A percentile compares a stretch with the other conserved stretches of the same genome.
These are phyloP conservation scores for Stratiomys singularior DNA, from an alignment of 2,888 invertebrate species.

Conservation along the genomic window DNA sequence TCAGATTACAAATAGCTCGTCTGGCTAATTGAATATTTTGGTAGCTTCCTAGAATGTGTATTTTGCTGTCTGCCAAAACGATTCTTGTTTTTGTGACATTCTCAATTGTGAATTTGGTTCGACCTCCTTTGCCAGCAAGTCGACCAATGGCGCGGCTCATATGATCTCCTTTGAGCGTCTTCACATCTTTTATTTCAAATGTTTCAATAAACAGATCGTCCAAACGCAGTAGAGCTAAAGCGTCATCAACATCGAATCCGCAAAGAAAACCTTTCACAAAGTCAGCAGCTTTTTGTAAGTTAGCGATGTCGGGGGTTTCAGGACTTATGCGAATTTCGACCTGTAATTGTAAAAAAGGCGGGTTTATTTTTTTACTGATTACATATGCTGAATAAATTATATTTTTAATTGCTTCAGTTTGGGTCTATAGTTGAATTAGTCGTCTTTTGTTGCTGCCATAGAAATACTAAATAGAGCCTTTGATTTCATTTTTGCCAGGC, in stretches of 20 bases:
- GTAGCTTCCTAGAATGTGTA: slow-evolving; percentile 96
- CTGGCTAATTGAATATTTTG: slow-evolving; percentile 96
- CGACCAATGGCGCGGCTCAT: slow-evolving; percentile 94
- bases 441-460: too few relatives aligned
- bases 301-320: slow-evolving; percentile 80
- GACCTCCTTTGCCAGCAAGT: slow-evolving; percentile 95
- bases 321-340: slow-evolving; percentile 65
- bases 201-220: slow-evolving; percentile 98
- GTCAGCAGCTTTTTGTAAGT: slow-evolving; percentile 97
- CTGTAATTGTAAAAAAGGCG: slow-evolving; percentile 26
- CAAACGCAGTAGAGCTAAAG: slow-evolving; percentile 89
- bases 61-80: slow-evolving; percentile 94
- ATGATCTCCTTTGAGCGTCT: slow-evolving; percentile 94
- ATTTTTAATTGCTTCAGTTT: too few relatives aligned
- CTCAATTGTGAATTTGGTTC: slow-evolving; percentile 98
- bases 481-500: too few relatives aligned
- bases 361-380: too few relatives aligned
- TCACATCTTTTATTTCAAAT: slow-evolving; percentile 97
- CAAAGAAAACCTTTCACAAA: slow-evolving; percentile 96
- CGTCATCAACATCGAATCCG: slow-evolving; percentile 98
- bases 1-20: slow-evolving; percentile 94
- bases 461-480: too few relatives aligned
- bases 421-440: too few relatives aligned
- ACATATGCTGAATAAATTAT: too few relatives aligned
- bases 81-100: slow-evolving; percentile 99